A percentile compares a stretch with the other conserved stretches of the same genome.
Conservation (phyloP, 2,797 vertebrate genomes). For the Pseudochromis fuscus region DNA sequence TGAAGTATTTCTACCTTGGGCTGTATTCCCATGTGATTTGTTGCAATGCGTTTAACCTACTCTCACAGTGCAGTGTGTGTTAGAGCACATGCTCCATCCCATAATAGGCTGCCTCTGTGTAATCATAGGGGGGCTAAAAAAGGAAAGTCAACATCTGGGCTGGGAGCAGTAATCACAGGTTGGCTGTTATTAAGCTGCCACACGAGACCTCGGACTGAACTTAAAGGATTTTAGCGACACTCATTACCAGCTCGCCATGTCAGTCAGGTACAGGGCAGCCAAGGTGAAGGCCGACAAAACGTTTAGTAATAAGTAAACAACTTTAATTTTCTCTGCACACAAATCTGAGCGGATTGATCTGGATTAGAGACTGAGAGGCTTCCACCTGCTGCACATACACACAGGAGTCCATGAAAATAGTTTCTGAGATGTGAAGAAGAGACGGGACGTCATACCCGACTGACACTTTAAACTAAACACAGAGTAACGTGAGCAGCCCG, state of each 20-base stretch:
- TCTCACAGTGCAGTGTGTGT: slow-evolving; percentile 35
- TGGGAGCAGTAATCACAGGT: slow-evolving; percentile 81
- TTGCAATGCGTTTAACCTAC: slow-evolving; percentile 37
- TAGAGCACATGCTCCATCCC: slow-evolving; percentile 43
- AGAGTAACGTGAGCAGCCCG: slow-evolving; percentile 13
- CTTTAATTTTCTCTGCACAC: slow-evolving; percentile 52
- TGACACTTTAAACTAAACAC: slow-evolving; percentile 13
- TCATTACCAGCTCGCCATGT: slow-evolving; percentile 55
- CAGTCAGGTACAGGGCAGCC: slow-evolving; percentile 57
- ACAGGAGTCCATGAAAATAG: not conserved
- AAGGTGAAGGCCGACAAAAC: slow-evolving; percentile 52
- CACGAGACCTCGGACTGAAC: slow-evolving; percentile 67
- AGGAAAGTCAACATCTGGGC: slow-evolving; percentile 83
- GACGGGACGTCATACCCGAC: not conserved
- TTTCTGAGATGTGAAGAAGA: slow-evolving; percentile 2
- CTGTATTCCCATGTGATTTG: slow-evolving; percentile 17
- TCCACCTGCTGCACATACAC: slow-evolving; percentile 4
- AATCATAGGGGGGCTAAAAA: slow-evolving; percentile 79
- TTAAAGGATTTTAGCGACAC: slow-evolving; percentile 68
- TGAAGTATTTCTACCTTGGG: slow-evolving; percentile 17
- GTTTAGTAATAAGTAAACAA: slow-evolving; percentile 14
- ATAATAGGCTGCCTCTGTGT: slow-evolving; percentile 66
- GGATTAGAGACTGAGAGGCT: slow-evolving; percentile 20
- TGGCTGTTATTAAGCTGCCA: slow-evolving; percentile 78
- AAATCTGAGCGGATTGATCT: slow-evolving; percentile 37